Evolutionary conservation across 2,888 invertebrate species (phyloP), one percentile per base, ranked within the genome.

Genomic region (Amphipoea oculea): DNA sequence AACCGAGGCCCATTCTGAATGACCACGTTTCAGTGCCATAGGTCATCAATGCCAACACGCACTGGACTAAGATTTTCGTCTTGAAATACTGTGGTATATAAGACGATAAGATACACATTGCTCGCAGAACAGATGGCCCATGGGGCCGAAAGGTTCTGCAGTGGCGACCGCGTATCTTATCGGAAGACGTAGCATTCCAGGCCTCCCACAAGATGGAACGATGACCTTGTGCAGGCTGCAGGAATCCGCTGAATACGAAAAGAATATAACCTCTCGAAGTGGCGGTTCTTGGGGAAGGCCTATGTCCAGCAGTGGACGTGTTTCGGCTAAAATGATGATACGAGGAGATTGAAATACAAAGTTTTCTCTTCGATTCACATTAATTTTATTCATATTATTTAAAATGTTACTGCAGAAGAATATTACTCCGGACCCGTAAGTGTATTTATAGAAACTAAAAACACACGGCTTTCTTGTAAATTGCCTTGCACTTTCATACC

Each of bases 401-500:
- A 7, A 42, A 40, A 40, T 5, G 12, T 40, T 42, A 40, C 40
- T 20, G 12, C 9, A 17, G 4, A 65, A 7, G 36, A 65, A 45
- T 65, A 23, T 23, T 36, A 23, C 17, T 71, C 40, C 4, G 12
- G 65, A 40, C 1, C 5, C 42, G 23, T 12, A 65, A 17, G 11
- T 23, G 36, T 1, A n/a, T 69, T 48, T 23, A 40, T 7, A 54
- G 11, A 45, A 51, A 45, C 17, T 9, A n/a, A n/a, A 62, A 65
- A 42, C 51, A 48, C 1, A 23, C 17, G 7, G 9, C 23, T 62
- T 36, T 14, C 29, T 70, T 62, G 36, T 6, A 69, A 70, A 78
- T 40, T 54, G 62, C 45, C 78, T 73, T 67, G 29, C 73, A 40
- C 69, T 82, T 78, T 68, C 65, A 65, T 70, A 66, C 17, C 29